These are phyloP conservation scores for Stegodyphus mimosarum DNA, from an alignment of 1,140 invertebrate species.

Conservation along the genomic window DNA sequence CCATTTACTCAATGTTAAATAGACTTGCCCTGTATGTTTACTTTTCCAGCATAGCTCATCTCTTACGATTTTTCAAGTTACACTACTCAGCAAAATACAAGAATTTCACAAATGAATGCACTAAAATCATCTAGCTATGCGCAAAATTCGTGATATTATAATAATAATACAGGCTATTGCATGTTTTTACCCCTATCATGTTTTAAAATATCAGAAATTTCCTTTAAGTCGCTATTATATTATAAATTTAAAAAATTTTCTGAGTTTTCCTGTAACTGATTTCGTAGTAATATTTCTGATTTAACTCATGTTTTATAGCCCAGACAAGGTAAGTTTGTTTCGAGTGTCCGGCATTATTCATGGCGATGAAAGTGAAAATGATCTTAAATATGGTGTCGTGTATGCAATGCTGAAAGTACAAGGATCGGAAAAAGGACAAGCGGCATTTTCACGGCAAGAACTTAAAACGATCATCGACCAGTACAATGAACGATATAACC, in stretches of 20 bases:
- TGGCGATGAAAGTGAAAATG: not conserved
- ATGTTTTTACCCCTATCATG: not conserved
- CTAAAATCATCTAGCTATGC: too few relatives aligned
- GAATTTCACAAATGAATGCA: too few relatives aligned
- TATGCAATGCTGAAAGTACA: conserved; percentile 34
- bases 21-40: too few relatives aligned
- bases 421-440: conserved; percentile 10
- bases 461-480: not conserved
- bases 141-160: not conserved
- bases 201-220: not conserved
- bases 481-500: not conserved
- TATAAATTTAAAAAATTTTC: not conserved
- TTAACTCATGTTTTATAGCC: not conserved
- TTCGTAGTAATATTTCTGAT: not conserved
- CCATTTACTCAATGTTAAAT: not conserved
- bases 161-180: not conserved
- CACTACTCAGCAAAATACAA: too few relatives aligned
- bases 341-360: conserved; percentile 6
- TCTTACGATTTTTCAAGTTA: too few relatives aligned
- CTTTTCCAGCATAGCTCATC: too few relatives aligned
- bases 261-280: not conserved
- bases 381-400: not conserved
- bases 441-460: not conserved
- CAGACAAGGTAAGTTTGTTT: not conserved
- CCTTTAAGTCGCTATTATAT: not conserved